Percentiles rank a stretch among this genome's conserved stretches.
Conservation (phyloP, 2,888 invertebrate genomes). For the Drosophila limbata region DNA sequence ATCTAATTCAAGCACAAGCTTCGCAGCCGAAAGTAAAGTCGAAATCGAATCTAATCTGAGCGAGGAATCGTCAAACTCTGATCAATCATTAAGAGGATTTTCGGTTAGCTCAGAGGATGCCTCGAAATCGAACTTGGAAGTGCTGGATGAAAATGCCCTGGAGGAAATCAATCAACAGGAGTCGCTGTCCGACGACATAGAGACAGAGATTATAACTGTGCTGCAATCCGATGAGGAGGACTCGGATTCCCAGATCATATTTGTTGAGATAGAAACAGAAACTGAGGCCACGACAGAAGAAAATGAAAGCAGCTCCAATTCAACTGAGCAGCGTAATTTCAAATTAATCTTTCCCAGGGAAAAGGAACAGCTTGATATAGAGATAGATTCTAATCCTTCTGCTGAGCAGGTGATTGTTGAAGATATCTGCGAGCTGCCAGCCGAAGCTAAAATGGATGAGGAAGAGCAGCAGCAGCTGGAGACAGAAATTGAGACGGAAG, state of each 20-base stretch:
- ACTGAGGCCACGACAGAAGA: not conserved
- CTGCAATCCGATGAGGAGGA: conserved; percentile 37
- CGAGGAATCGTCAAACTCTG: conserved; percentile 49
- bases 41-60: conserved; percentile 38
- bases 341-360: conserved; percentile 34
- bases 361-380: not conserved
- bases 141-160: conserved; percentile 4
- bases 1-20: not conserved
- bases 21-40: conserved; percentile 36
- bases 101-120: conserved; percentile 13
- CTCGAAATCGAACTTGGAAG: not conserved
- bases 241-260: conserved; percentile 51
- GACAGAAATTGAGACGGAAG: not conserved
- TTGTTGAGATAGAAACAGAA: conserved; percentile 42
- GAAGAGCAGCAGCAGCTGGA: not conserved
- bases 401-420: conserved; percentile 20
- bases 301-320: not conserved
- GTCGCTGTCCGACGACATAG: conserved; percentile 7
- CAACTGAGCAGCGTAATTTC: conserved; percentile 21
- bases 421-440: not conserved
- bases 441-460: not conserved
- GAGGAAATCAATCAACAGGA: conserved; percentile 22
- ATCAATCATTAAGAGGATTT: conserved; percentile 25
- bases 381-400: not conserved
- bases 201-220: conserved; percentile 42